Evolutionary conservation across 2,888 invertebrate species (phyloP), one percentile per base, ranked within the genome.

Genomic region (Scrobipalpa costella): DNA sequence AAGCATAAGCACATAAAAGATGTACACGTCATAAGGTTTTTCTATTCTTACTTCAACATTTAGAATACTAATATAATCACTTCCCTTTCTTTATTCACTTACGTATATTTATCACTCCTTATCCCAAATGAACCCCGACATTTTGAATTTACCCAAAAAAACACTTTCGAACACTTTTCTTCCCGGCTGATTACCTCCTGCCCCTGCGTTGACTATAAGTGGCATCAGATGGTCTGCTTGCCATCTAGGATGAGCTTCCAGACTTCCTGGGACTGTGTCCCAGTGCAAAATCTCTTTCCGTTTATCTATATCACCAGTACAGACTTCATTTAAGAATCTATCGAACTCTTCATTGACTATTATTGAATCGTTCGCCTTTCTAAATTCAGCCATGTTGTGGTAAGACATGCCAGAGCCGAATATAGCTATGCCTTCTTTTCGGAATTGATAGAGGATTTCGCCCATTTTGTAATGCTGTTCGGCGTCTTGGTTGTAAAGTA

Each of bases 371-470:
- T 63, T 70, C 1, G 67, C 64, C 40, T 64, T 67, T 11, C 65
- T 66, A 21, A 76, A 73, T 57, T 73, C 72, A 33, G n/a, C 47
- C 69, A 79, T 78, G 61, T 75, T 79, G 49, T 81, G 77, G 1
- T 78, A 83, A 0, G 82, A 78, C 69, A 83, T 68, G 8, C 83
- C 83, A 0, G 83, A 83, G 2, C 83, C 83, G 19, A 83, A 70
- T 2, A 83, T 68, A 7, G 81, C 83, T 3, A 83, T 50, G 0
- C 78, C 76, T 52, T 78, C 76, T 66, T 77, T 72, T 2, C 83
- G 69, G 55, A 83, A 83, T 55, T 76, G 66, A 52, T 72, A 68
- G 17, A 83, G 66, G 17, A 73, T 73, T 69, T 77, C 73, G 0
- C 83, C 83, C 0, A 83, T 69, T 8, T 74, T 72, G 34, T 72